Percentiles rank a stretch among this genome's conserved stretches.
Conservation (phyloP, 2,113 vertebrate species). For the Chaetops frenatus region DNA sequence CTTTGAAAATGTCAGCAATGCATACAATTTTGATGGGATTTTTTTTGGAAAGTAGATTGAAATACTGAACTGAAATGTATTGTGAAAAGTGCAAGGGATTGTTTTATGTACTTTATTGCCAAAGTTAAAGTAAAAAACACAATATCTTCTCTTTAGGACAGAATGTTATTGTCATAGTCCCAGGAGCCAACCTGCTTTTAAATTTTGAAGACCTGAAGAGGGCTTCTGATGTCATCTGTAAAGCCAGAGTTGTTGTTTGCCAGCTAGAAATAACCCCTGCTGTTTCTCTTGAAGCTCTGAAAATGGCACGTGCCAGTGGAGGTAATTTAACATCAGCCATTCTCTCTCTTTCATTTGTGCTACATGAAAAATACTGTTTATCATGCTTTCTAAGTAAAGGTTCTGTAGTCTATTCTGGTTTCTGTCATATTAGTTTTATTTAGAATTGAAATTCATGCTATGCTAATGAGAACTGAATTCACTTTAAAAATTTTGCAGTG, state of each 20-base stretch:
- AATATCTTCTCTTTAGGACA: slow-evolving; percentile 76
- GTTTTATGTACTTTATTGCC: neutral
- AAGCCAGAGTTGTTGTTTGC: slow-evolving; percentile 87
- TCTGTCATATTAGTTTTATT: neutral
- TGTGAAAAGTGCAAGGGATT: neutral
- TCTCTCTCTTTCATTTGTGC: neutral
- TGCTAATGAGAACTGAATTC: neutral
- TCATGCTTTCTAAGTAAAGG: neutral
- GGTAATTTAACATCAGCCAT: slow-evolving; percentile 71
- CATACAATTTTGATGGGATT: neutral
- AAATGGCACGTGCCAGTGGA: slow-evolving; percentile 78
- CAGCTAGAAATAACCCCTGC: slow-evolving; percentile 88
- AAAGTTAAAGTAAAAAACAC: neutral
- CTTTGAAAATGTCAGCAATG: neutral
- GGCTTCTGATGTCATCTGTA: slow-evolving; percentile 73
- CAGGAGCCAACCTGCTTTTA: slow-evolving; percentile 91
- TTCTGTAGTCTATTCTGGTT: neutral
- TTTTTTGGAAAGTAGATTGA: neutral
- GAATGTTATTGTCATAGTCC: slow-evolving; percentile 93
- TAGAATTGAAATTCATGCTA: neutral
- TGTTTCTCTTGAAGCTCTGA: slow-evolving; percentile 82
- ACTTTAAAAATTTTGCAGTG: neutral
- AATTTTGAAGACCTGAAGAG: slow-evolving; percentile 77
- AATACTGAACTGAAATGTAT: neutral
- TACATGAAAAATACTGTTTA: neutral